Evolutionary conservation across 2,113 vertebrate species (phyloP).

Genomic region (Osmerus mordax): DNA sequence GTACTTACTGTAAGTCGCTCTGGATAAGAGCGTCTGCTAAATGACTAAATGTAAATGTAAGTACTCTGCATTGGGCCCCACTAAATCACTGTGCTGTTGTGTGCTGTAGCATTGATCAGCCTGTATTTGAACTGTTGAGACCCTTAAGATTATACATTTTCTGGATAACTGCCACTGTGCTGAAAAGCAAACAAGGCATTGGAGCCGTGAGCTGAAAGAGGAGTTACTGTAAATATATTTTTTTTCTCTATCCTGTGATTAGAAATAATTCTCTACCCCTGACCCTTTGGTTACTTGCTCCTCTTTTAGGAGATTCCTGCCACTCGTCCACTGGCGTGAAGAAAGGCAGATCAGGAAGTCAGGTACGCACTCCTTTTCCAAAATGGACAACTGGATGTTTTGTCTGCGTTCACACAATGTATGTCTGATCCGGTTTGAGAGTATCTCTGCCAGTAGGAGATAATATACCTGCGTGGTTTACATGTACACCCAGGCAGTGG

Average conservation of each 20-base stretch:
- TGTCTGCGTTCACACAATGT: conserved; percentile 45
- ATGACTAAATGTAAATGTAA: too few relatives aligned
- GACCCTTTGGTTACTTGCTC: conserved; percentile 32
- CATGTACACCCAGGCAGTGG: not conserved
- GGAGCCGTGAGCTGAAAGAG: conserved; percentile 19
- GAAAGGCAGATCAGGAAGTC: conserved; percentile 31
- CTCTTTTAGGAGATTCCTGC: conserved; percentile 33
- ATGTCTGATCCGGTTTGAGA: conserved; percentile 32
- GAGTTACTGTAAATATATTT: conserved; percentile 14
- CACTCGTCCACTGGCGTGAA: conserved; percentile 33
- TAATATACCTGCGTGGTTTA: conserved; percentile 4
- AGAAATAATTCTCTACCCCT: conserved; percentile 24
- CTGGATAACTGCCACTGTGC: conserved; percentile 12
- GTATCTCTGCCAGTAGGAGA: conserved; percentile 19
- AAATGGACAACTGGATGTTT: conserved; percentile 44
- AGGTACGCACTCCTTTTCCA: conserved; percentile 40
- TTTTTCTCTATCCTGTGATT: conserved; percentile 27
- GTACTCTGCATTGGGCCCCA: not conserved
- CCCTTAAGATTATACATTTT: conserved; percentile 8
- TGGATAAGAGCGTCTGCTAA: too few relatives aligned
- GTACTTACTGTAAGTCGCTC: too few relatives aligned
- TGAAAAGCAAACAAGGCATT: conserved; percentile 23
- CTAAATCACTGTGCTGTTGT: not conserved
- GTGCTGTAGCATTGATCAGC: not conserved
- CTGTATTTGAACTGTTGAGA: not conserved